Evolutionary conservation across 2,888 invertebrate species (phyloP), one percentile per base, ranked within the genome.

Genomic region (Dione juno): DNA sequence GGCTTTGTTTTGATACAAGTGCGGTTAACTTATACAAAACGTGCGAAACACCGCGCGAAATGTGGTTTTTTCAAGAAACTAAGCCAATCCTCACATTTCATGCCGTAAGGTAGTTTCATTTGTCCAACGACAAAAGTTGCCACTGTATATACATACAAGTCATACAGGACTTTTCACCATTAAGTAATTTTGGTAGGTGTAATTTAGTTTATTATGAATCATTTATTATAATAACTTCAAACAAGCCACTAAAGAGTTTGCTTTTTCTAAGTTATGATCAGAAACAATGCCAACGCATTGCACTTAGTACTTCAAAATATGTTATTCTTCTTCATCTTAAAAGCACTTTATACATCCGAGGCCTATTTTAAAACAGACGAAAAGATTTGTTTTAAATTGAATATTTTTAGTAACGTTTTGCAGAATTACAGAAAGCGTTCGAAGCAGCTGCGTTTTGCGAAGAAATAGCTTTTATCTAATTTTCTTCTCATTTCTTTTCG

Each of bases 401-500:
- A 76, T 72, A 61, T 66, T 69, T 75, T 71, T 63, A 69, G 70
- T 70, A 72, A 66, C 76, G 69, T 68, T 72, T 74, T 74, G 66
- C 63, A 69, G 67, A 71, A 70, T 75, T 75, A 72, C 72, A 71
- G 74, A 59, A 68, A 63, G 57, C 71, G 69, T 71, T 61, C 68
- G 65, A 72, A 59, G 69, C 90, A 89, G 86, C 88, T 89, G 89
- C 82, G 85, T 71, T 80, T 79, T 80, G 81, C 80, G 80, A 80
- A 81, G 80, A 78, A 85, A 86, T 86, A 78, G 81, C 77, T 82
- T 78, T 81, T 74, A 87, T 88, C 83, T 83, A 82, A 89, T 89
- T 88, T 82, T 77, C 74, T 77, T 79, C 81, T 80, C 81, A 86
- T 88, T 88, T 88, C 82, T 85, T 88, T 87, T 81, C 78, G 80